A percentile compares a stretch with the other conserved stretches of the same genome.
These are phyloP conservation scores for Eubasilissa regina DNA, from an alignment of 1,140 invertebrate genomes.

Conservation along the genomic window DNA sequence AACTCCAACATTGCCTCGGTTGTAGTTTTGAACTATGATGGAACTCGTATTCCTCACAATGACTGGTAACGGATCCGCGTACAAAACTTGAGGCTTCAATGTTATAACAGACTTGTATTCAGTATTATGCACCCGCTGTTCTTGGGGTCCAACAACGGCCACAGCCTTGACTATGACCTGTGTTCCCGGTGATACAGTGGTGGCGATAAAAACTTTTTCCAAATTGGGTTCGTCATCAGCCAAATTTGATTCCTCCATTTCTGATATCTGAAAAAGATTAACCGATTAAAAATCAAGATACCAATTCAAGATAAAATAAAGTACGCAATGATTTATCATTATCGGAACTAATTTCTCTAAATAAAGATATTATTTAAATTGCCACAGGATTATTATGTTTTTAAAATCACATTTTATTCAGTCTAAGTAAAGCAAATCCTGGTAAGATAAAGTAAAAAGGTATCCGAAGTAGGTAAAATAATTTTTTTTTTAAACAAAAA, in stretches of 20 bases:
- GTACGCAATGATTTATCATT: no score
- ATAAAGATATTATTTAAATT: no score
- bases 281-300: neutral
- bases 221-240: slow-evolving; percentile 11
- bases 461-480: no score
- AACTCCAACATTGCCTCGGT: neutral
- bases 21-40: slow-evolving; percentile 28
- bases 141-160: slow-evolving; percentile 2
- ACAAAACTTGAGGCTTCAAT: neutral
- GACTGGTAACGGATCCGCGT: neutral
- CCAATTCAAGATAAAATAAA: no score
- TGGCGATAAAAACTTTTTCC: slow-evolving; percentile 1
- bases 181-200: slow-evolving; percentile 13
- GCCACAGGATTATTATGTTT: no score
- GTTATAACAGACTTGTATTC: slow-evolving; percentile 9
- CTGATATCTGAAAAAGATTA: neutral
- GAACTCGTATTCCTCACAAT: slow-evolving; percentile 16
- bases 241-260: slow-evolving; percentile 26
- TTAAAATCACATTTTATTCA: no score
- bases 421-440: no score
- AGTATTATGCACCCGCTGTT: neutral
- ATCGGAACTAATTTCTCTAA: no score
- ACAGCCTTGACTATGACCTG: slow-evolving; percentile 29
- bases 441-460: no score
- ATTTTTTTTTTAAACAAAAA: no score